Evolutionary conservation across 2,888 invertebrate genomes (phyloP).

Genomic region (Sphecodes monilicornis): DNA sequence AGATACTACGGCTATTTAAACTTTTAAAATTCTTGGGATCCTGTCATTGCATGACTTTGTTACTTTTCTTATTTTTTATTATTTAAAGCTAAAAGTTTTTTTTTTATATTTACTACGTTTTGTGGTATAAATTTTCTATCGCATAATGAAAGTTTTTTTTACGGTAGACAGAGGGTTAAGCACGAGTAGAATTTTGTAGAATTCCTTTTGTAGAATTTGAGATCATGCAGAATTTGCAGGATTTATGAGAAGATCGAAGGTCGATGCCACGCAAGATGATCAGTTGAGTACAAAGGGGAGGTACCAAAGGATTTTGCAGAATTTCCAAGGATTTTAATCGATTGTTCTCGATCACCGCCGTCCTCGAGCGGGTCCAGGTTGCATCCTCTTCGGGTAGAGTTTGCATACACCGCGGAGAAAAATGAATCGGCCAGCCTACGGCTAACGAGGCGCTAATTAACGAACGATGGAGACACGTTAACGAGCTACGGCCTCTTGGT

Average conservation of each 20-base stretch:
- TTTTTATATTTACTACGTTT: no score
- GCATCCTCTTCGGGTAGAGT: not conserved
- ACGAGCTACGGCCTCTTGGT: slow-evolving; percentile 32
- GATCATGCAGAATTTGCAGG: not conserved
- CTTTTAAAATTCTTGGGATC: no score
- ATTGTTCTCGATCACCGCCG: slow-evolving; percentile 1
- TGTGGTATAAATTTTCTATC: no score
- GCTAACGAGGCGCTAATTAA: slow-evolving; percentile 43
- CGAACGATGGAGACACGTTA: slow-evolving; percentile 49
- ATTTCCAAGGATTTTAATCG: not conserved
- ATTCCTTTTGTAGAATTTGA: no score
- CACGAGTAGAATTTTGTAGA: no score
- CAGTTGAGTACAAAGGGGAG: not conserved
- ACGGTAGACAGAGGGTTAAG: no score
- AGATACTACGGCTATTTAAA: no score
- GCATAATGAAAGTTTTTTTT: no score
- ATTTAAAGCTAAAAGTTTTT: no score
- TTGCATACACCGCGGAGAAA: slow-evolving; percentile 1
- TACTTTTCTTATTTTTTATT: no score
- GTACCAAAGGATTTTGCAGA: not conserved
- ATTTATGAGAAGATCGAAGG: not conserved
- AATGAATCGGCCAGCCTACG: slow-evolving; percentile 10
- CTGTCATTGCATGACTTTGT: no score
- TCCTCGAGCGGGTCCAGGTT: not conserved
- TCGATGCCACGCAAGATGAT: not conserved